Evolutionary conservation across 2,113 vertebrate genomes (phyloP), one percentile per base, ranked within the genome.

Genomic region (Aegypius monachus): DNA sequence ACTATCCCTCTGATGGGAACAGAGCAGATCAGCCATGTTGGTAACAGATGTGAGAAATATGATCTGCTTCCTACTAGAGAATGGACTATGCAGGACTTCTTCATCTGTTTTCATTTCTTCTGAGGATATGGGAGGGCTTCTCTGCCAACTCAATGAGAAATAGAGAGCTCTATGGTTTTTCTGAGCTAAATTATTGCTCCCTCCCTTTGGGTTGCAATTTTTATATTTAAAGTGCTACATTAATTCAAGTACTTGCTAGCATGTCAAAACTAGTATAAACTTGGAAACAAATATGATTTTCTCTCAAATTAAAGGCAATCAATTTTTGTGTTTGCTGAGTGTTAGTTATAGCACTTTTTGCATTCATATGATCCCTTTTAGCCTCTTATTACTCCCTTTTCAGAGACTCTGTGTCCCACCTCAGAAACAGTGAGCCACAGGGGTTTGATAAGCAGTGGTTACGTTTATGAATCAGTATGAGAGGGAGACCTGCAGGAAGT

Each of bases 51-150:
- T 81, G 58, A 83, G 79, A 90, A 96, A 81, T 81, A 79, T 3
- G 32, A 94, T 93, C 81, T 72, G 21, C 61, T 85, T 93, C 43
- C 74, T 90, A 38, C 53, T 73, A 40, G 52, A 77, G 36, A 93
- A 86, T 74, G 50, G 45, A 78, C 55, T 83, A 9, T n/a, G 18
- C 43, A 68, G 47, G n/a, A 67, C 75, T 92, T 59, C 61, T 86
- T 95, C 34, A 90, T 96, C 66, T 93, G 62, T 61, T 87, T 94
- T 72, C 21, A 25, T 94, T 96, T 96, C 78, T 95, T 93, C 40
- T 85, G 70, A 87, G 84, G 56, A 34, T 70, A 81, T 56, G 61
- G 72, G 34, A 90, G 59, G 48, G 40, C 58, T 95, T 68, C 71
- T 85, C 36, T 89, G 48, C 45, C 79, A 93, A 77, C 17, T 90